phyloP scores from a whole-genome alignment of 2,888 invertebrate species.

The Leptopilina myrica region DNA sequence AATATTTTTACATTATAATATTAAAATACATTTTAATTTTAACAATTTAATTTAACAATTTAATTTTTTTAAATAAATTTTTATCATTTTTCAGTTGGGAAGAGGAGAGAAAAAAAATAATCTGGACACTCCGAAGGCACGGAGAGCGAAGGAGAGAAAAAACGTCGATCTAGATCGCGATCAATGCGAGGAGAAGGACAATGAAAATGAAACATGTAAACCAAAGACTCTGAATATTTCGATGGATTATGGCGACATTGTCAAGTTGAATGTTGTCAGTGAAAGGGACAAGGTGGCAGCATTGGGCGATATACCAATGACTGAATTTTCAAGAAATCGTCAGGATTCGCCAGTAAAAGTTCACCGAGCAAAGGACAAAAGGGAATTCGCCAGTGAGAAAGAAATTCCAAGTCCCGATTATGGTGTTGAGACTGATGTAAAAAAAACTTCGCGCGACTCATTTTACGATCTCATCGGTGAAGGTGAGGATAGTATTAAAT shows the following conservation, averaged over 20 bases:
- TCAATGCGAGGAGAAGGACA: slow-evolving; percentile 46
- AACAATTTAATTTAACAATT: neutral
- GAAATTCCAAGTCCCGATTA: slow-evolving; percentile 68
- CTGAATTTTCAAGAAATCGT: slow-evolving; percentile 64
- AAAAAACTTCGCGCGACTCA: slow-evolving; percentile 64
- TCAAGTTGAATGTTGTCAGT: slow-evolving; percentile 54
- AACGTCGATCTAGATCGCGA: slow-evolving; percentile 47
- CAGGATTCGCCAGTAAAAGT: slow-evolving; percentile 64
- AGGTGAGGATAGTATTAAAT: slow-evolving; percentile 69
- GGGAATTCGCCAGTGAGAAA: slow-evolving; percentile 55
- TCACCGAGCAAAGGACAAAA: slow-evolving; percentile 55
- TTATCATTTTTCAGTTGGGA: slow-evolving; percentile 46
- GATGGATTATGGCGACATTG: slow-evolving; percentile 57
- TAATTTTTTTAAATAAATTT: neutral
- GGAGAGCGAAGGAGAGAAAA: slow-evolving; percentile 46
- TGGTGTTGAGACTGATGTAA: slow-evolving; percentile 65
- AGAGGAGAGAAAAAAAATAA: slow-evolving; percentile 38
- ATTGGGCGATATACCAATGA: slow-evolving; percentile 66
- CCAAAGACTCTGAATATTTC: slow-evolving; percentile 55
- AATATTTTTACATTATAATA: too few species aligned
- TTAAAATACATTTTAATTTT: too few species aligned
- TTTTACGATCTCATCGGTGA: slow-evolving; percentile 69
- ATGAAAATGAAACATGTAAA: slow-evolving; percentile 42
- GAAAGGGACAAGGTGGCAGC: slow-evolving; percentile 54
- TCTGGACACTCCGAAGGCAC: slow-evolving; percentile 41